Percentiles rank a stretch among this genome's conserved stretches.
phyloP scores from a whole-genome alignment of 2,797 vertebrate genomes.

The Alcedo quadribrachys region DNA sequence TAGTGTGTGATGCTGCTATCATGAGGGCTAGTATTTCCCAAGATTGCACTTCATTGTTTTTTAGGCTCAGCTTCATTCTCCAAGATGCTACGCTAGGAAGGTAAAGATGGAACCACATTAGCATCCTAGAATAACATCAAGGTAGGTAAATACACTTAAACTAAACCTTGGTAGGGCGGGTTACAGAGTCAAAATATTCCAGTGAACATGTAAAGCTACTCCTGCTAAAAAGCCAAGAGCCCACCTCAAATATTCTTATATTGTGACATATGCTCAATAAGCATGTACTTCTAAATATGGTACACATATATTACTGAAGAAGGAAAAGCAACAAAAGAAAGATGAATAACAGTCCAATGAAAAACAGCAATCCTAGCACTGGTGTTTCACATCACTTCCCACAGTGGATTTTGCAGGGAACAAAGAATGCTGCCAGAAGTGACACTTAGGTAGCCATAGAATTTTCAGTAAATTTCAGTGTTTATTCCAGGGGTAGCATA shows the following conservation, averaged over 20 bases:
- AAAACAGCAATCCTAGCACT: neutral
- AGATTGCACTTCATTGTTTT: neutral
- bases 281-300: neutral
- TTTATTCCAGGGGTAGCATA: neutral
- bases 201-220: neutral
- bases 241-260: neutral
- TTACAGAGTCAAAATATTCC: neutral
- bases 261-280: neutral
- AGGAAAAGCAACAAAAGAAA: neutral
- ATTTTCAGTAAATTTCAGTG: neutral
- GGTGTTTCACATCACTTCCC: neutral
- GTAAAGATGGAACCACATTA: neutral
- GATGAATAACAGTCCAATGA: neutral
- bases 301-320: neutral
- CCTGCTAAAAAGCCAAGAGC: neutral
- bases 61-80: neutral
- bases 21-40: neutral
- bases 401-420: neutral
- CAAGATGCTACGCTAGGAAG: neutral
- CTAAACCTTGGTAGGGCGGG: neutral
- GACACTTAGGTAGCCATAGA: neutral
- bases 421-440: neutral
- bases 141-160: neutral
- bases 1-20: accelerated
- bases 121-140: neutral